phyloP scores from a whole-genome alignment of 2,888 invertebrate genomes.

The Drosophila atripex region DNA sequence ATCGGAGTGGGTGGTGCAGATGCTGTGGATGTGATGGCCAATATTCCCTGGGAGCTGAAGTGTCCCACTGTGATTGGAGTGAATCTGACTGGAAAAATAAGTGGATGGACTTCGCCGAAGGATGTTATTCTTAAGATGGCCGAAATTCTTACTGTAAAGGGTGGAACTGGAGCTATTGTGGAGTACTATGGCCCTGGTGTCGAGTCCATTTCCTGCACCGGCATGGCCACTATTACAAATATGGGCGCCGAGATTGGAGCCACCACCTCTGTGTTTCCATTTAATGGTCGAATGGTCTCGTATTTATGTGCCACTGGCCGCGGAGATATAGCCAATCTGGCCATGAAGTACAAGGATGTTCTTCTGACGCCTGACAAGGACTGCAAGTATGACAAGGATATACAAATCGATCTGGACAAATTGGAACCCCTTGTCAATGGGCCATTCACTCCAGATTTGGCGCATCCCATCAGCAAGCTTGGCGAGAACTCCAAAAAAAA shows the following conservation, averaged over 20 bases:
- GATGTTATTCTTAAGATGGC: conserved; percentile 98
- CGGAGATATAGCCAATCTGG: conserved; percentile 88
- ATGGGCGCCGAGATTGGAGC: conserved; percentile 99
- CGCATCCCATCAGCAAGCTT: conserved; percentile 96
- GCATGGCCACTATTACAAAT: conserved; percentile 99
- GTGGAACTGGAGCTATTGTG: conserved; percentile 99
- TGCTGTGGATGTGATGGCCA: conserved; percentile 99
- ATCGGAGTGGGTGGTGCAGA: conserved; percentile 99
- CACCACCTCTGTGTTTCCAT: conserved; percentile 98
- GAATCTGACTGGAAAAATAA: conserved; percentile 95
- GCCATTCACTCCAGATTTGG: conserved; percentile 99
- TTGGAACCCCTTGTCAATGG: conserved; percentile 99
- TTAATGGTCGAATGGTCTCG: conserved; percentile 95
- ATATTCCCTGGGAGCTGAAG: conserved; percentile 99
- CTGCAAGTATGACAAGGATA: conserved; percentile 93
- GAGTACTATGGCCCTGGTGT: conserved; percentile 99
- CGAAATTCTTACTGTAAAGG: conserved; percentile 98
- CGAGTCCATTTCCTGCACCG: conserved; percentile 98
- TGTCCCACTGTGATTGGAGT: conserved; percentile 99
- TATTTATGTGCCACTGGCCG: conserved; percentile 95
- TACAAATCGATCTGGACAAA: conserved; percentile 95
- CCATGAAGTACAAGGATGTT: conserved; percentile 88
- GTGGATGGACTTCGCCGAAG: conserved; percentile 99
- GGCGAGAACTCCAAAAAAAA: conserved; percentile 94
- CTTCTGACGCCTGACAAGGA: conserved; percentile 92